These are phyloP conservation scores for Picathartes gymnocephalus DNA, from an alignment of 2,113 vertebrate genomes.

Conservation along the genomic window DNA sequence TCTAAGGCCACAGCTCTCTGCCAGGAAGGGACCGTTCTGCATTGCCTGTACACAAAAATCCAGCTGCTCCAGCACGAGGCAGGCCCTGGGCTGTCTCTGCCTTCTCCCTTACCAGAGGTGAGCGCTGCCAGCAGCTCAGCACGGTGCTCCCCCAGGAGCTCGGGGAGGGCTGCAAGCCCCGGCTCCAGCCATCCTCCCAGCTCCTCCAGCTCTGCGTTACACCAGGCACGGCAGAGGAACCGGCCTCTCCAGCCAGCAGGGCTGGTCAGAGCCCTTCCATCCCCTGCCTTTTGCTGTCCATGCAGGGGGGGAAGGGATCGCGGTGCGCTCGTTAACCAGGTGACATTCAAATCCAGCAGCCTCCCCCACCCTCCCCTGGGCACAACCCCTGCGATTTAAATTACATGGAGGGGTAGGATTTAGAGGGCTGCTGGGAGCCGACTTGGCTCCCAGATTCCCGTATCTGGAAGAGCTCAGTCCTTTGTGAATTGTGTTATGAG, in stretches of 20 bases:
- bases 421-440: constrained; percentile 40
- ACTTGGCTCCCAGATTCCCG: background rate
- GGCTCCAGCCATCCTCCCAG: accelerated
- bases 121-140: background rate
- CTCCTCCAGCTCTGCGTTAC: background rate
- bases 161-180: background rate
- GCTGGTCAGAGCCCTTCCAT: background rate
- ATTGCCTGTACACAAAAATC: too few relatives aligned
- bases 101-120: background rate
- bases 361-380: background rate
- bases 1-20: background rate
- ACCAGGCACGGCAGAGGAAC: background rate
- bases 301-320: background rate
- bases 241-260: background rate
- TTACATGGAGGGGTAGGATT: constrained; percentile 24
- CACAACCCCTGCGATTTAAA: background rate
- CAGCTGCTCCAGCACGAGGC: accelerated
- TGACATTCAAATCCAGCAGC: background rate
- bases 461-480: constrained; percentile 37
- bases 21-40: background rate
- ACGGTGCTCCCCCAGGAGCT: background rate
- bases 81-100: background rate
- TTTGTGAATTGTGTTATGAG: constrained; percentile 29
- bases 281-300: background rate
- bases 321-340: background rate